Evolutionary conservation across 2,888 invertebrate species (phyloP).

Genomic region (Drosophila mettleri): DNA sequence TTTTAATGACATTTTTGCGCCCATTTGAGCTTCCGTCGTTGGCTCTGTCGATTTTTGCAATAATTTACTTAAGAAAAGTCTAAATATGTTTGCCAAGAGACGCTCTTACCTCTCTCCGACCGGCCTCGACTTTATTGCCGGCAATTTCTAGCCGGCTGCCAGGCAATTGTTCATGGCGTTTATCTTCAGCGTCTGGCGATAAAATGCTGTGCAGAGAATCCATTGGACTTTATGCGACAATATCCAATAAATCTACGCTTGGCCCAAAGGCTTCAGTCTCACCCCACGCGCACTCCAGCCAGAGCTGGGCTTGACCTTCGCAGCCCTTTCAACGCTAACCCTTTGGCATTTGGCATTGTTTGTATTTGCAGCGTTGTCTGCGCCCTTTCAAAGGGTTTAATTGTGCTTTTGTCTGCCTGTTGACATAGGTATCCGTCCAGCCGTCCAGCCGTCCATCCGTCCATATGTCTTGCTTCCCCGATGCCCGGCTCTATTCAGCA

Average conservation of each 20-base stretch:
- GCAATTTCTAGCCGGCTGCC: conserved; percentile 37
- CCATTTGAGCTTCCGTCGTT: conserved; percentile 72
- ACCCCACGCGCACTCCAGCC: background rate
- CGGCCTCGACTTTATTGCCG: conserved; percentile 33
- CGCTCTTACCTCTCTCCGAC: background rate
- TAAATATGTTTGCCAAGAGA: conserved; percentile 54
- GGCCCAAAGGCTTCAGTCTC: conserved; percentile 29
- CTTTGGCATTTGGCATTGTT: conserved; percentile 47
- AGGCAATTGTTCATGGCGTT: conserved; percentile 75
- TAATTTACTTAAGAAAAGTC: conserved; percentile 78
- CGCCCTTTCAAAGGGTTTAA: conserved; percentile 72
- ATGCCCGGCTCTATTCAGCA: conserved; percentile 15
- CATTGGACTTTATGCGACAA: conserved; percentile 75
- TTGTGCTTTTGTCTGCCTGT: conserved; percentile 71
- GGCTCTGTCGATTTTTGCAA: conserved; percentile 66
- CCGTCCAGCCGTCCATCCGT: conserved; percentile 27
- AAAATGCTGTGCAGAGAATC: conserved; percentile 70
- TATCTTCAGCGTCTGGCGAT: conserved; percentile 71
- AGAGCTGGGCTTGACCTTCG: conserved; percentile 58
- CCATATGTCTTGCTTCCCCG: conserved; percentile 33
- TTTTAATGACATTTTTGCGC: conserved; percentile 79
- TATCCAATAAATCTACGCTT: conserved; percentile 79
- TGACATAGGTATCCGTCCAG: conserved; percentile 71
- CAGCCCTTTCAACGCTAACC: conserved; percentile 36
- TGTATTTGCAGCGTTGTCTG: conserved; percentile 64